A percentile compares a stretch with the other conserved stretches of the same genome.
Conservation (phyloP, 2,113 vertebrate species). For the Hippocampus guttulatus region DNA sequence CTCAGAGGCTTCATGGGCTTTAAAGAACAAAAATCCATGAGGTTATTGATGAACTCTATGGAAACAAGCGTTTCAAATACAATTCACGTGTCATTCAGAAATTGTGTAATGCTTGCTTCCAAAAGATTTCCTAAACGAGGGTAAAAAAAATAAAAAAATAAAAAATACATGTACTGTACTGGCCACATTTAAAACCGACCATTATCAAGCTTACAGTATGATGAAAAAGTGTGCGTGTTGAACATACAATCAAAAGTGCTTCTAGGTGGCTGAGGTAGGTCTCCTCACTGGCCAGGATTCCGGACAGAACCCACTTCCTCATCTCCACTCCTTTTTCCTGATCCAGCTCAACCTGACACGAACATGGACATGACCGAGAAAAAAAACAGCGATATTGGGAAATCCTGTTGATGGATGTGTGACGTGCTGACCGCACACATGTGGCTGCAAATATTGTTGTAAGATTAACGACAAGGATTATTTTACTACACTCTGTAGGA, state of each 20-base stretch:
- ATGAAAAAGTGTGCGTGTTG: constrained; percentile 1
- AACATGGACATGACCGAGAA: not conserved
- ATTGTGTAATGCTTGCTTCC: not conserved
- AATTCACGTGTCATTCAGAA: not conserved
- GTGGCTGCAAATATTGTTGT: constrained; percentile 15
- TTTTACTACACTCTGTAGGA: constrained; percentile 52
- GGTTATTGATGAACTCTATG: not conserved
- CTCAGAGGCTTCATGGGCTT: constrained; percentile 98
- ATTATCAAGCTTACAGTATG: not conserved
- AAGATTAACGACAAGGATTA: constrained; percentile 21
- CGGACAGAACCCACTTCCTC: constrained; percentile 97
- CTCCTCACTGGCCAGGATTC: constrained; percentile 95
- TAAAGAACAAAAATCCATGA: not conserved
- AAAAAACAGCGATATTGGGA: constrained; percentile 4
- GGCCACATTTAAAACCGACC: not conserved
- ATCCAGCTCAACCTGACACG: constrained; percentile 83
- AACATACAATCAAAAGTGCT: constrained; percentile 87
- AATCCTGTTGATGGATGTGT: constrained; percentile 8
- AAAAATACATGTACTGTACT: not conserved
- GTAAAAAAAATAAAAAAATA: not conserved
- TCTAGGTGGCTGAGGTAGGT: constrained; percentile 93
- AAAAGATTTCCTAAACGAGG: too few species aligned
- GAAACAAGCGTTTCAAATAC: not conserved
- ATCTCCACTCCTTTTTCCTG: constrained; percentile 95
- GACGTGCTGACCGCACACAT: constrained; percentile 15